Base-by-base conservation (phyloP, 2,888 invertebrate species). In the Chaetogeoica ovagalla region DNA sequence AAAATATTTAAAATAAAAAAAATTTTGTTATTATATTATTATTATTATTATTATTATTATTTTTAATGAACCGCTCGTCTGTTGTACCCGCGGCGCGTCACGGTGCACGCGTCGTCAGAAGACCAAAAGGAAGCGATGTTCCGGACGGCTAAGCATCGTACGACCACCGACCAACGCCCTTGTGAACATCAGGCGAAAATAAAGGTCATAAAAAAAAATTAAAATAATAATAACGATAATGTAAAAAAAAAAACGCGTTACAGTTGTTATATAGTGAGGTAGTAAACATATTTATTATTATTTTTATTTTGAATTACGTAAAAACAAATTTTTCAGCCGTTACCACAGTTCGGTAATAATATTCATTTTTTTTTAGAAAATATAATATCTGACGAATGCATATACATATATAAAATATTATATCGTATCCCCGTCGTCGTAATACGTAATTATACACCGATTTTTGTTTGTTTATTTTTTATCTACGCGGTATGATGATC, bases 141-240 rank as follows among this genome's bases (percentile, higher is more conserved):
- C 79, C 70, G 65, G 79, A 43, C 63, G 57, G 70, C 63, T 79
- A 79, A 23, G 37, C 79, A 71, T 76, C 30, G 4, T 30, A 30
- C 30, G 30, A 77, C 77, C 69, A 48, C 30, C 69, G 77, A 77
- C 77, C 77, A 69, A 77, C 77, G 77, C 77, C 77, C 77, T 77
- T 69, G 62, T 77, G 75, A 76, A 76, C 75, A 68, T 76, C 65
- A 48, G 75, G 66, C 75, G 43, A 66, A 76, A 76, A 76, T 76
- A 76, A 76, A 76, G 59, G 66, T 68, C 75, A 68, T 76, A 76
- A 68, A 76, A 74, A 68, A 68, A 66, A 74, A 39, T 65, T 63
- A 63, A 62, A 73, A 55, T 65, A 55, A 52, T 48, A 57, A 59
- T 59, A 48, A 48, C 13, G 13, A 48, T 48, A 48, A 48, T 11